These are phyloP conservation scores for Platysternon megacephalum DNA, from an alignment of 2,113 vertebrate species.

Conservation along the genomic window DNA sequence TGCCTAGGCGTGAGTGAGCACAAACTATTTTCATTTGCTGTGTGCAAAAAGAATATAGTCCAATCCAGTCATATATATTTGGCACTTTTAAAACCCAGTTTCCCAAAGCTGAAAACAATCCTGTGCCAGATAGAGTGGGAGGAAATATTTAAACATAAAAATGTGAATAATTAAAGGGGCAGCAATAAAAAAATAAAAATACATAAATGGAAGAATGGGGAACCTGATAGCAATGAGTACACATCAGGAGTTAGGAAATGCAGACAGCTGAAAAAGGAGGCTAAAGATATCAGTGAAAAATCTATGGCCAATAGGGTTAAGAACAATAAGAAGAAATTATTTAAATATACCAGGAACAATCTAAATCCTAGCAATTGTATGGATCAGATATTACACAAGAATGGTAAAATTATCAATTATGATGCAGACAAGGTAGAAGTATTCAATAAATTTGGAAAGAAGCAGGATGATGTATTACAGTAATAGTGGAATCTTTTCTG, in stretches of 20 bases:
- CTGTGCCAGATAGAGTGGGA: not conserved
- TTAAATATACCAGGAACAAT: not conserved
- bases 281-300: not conserved
- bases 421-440: not conserved
- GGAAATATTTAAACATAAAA: not conserved
- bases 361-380: not conserved
- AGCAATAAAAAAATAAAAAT: not conserved
- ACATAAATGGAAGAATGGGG: not conserved
- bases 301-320: not conserved
- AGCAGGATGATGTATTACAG: not conserved
- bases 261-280: not conserved
- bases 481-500: not conserved
- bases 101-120: not conserved
- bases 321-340: not conserved
- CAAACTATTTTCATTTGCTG: not conserved
- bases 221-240: not conserved
- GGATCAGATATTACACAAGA: not conserved
- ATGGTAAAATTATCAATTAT: not conserved
- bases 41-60: not conserved
- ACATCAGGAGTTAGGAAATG: not conserved
- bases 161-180: not conserved
- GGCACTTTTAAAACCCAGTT: not conserved
- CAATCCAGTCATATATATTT: not conserved
- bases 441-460: not conserved
- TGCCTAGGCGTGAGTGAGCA: not conserved